phyloP scores from a whole-genome alignment of 2,797 vertebrate species.

The Podarcis lilfordi region DNA sequence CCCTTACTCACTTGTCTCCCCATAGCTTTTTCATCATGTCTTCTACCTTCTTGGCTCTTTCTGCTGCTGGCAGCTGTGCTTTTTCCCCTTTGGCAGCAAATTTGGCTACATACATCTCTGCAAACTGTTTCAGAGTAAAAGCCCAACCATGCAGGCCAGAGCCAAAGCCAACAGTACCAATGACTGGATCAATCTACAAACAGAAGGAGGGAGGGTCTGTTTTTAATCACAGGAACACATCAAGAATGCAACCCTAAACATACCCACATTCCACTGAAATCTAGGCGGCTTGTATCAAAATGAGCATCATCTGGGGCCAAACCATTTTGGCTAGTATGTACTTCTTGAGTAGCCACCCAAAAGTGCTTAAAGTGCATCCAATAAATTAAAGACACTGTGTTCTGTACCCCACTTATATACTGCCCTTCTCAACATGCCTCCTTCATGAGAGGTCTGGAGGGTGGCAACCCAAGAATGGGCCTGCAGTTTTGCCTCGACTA shows the following conservation, averaged over 20 bases:
- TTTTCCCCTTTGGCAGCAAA: constrained; percentile 77
- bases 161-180: constrained; percentile 73
- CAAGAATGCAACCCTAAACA: not conserved
- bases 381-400: too few relatives aligned
- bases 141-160: constrained; percentile 75
- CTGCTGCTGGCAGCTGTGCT: constrained; percentile 44
- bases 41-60: constrained; percentile 66
- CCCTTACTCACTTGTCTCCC: constrained; percentile 66
- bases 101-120: constrained; percentile 76
- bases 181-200: constrained; percentile 71
- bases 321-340: not conserved
- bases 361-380: too few relatives aligned
- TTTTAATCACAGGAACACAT: not conserved
- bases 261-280: not conserved
- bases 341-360: not conserved
- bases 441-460: too few relatives aligned
- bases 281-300: not conserved
- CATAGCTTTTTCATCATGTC: constrained; percentile 72
- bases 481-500: not conserved
- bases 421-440: too few relatives aligned
- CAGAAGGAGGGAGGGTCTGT: not conserved
- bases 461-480: too few relatives aligned
- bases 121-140: constrained; percentile 79
- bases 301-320: not conserved
- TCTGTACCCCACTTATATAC: too few relatives aligned